Evolutionary conservation across 2,113 vertebrate species (phyloP).

Genomic region (Tor tambroides): DNA sequence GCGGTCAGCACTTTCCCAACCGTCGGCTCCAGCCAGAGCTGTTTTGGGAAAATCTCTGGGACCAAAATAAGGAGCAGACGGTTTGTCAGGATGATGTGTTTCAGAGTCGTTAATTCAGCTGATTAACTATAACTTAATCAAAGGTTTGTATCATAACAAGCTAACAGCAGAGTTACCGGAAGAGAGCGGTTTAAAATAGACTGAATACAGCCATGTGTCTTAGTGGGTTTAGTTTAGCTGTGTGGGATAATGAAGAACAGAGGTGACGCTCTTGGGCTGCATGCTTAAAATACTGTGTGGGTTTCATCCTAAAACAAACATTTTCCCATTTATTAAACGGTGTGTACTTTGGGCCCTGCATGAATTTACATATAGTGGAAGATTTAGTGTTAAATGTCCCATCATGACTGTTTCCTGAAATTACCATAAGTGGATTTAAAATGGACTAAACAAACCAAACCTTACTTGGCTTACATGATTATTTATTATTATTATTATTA

Average conservation of each 20-base stretch:
- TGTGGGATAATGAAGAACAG: background rate
- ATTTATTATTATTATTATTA: too few species aligned
- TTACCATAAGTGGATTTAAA: background rate
- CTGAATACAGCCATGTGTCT: background rate
- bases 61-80: conserved; percentile 1
- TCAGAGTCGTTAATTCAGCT: background rate
- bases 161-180: background rate
- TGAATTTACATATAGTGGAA: background rate
- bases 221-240: background rate
- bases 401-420: background rate
- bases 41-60: conserved; percentile 13
- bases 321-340: background rate
- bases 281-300: background rate
- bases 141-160: background rate
- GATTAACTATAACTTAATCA: background rate
- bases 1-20: conserved; percentile 68
- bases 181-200: background rate
- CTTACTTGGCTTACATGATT: too few species aligned
- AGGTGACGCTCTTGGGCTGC: background rate
- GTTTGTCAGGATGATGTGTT: background rate
- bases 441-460: background rate
- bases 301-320: background rate
- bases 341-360: background rate
- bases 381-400: background rate
- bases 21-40: conserved; percentile 43